Evolutionary conservation across 1,140 invertebrate species (phyloP).

Genomic region (Thereuonema tuberculata): DNA sequence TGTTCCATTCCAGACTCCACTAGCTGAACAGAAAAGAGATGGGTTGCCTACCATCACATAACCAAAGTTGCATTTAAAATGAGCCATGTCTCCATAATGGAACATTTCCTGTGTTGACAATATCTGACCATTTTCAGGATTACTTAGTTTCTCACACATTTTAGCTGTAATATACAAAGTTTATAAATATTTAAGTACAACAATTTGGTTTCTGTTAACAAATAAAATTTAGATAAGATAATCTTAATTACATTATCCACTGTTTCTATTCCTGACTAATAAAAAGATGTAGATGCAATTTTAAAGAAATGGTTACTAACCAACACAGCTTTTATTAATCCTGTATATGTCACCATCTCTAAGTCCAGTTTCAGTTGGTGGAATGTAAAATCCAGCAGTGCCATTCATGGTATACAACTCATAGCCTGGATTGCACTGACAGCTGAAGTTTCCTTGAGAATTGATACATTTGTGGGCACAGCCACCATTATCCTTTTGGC

Average conservation of each 20-base stretch:
- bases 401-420: conserved; percentile 80
- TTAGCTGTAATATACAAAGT: conserved; percentile 44
- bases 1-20: conserved; percentile 85
- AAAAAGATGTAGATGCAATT: too few relatives aligned
- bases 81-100: conserved; percentile 78
- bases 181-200: background rate
- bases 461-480: conserved; percentile 91
- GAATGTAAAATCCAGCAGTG: conserved; percentile 75
- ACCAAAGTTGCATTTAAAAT: conserved; percentile 90
- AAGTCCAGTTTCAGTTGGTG: conserved; percentile 66
- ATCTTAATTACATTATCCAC: too few relatives aligned
- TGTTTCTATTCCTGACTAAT: too few relatives aligned
- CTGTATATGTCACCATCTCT: conserved; percentile 76
- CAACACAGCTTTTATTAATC: conserved; percentile 89
- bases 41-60: conserved; percentile 77
- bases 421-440: conserved; percentile 81
- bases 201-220: too few relatives aligned
- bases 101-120: conserved; percentile 60
- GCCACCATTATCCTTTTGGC: conserved; percentile 71
- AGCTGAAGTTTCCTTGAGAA: conserved; percentile 67
- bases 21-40: conserved; percentile 70
- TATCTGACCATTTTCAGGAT: conserved; percentile 78
- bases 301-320: conserved; percentile 21
- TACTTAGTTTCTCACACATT: conserved; percentile 65
- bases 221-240: too few relatives aligned